These are phyloP conservation scores for Protophormia terraenovae DNA, from an alignment of 2,888 invertebrate species.

Conservation along the genomic window DNA sequence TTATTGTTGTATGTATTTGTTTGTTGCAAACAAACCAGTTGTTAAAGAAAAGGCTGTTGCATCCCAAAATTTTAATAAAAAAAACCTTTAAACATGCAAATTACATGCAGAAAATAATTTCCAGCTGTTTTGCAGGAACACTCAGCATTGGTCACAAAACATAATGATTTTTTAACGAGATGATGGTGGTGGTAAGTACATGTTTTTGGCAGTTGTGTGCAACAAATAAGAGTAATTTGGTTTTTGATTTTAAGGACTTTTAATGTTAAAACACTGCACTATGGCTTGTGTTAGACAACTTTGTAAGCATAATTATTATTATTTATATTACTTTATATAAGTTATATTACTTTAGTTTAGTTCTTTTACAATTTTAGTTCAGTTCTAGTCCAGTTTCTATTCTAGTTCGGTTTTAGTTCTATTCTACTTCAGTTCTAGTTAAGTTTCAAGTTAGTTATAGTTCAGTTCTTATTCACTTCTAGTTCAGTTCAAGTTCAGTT, in stretches of 20 bases:
- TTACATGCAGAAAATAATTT: slow-evolving; percentile 15
- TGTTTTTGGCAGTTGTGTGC: neutral
- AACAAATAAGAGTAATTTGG: neutral
- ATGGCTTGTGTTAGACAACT: neutral
- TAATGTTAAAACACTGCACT: neutral
- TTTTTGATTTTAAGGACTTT: neutral
- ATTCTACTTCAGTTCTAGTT: too few relatives aligned
- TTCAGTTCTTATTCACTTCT: too few relatives aligned
- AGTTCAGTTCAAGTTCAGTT: too few relatives aligned
- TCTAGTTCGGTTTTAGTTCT: too few relatives aligned
- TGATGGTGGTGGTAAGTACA: neutral
- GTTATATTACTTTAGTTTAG: too few relatives aligned
- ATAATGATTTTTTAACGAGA: neutral
- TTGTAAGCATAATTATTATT: too few relatives aligned
- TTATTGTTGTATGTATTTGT: too few relatives aligned
- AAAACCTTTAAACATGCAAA: slow-evolving; percentile 34
- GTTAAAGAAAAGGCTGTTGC: neutral
- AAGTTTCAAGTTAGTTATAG: too few relatives aligned
- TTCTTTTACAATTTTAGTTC: too few relatives aligned
- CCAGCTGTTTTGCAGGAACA: slow-evolving; percentile 26
- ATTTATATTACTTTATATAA: too few relatives aligned
- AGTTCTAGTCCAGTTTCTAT: too few relatives aligned
- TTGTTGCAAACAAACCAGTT: neutral
- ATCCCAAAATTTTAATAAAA: slow-evolving; percentile 1
- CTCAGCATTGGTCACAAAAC: neutral